Conservation (phyloP, 2,797 vertebrate genomes). For the Percopsis omiscomaycus region DNA sequence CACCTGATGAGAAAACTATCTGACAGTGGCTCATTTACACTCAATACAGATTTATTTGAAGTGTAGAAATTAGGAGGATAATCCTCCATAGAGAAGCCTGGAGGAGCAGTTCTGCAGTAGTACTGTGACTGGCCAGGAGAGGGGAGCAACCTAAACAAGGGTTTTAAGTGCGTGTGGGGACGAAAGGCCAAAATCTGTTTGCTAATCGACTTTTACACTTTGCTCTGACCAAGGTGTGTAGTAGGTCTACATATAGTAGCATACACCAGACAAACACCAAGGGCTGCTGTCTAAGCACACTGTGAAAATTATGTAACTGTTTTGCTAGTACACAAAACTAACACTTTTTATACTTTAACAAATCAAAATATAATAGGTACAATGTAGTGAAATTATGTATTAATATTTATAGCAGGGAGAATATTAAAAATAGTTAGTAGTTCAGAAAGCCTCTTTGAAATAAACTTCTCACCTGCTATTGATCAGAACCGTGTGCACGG, state of each 20-base stretch:
- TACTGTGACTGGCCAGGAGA: no score
- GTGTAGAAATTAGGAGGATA: no score
- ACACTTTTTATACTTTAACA: neutral
- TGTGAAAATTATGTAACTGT: no score
- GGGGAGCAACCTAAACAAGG: no score
- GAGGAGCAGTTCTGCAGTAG: no score
- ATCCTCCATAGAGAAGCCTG: no score
- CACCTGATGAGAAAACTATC: no score
- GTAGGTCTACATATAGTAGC: neutral
- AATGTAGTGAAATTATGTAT: neutral
- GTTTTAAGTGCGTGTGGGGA: slow-evolving; percentile 2
- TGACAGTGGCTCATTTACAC: no score
- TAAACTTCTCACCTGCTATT: slow-evolving; percentile 44
- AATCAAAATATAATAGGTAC: neutral
- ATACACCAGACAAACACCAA: neutral
- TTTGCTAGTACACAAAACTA: neutral
- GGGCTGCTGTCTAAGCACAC: no score
- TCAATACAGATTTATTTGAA: no score
- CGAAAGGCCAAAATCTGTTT: slow-evolving; percentile 7
- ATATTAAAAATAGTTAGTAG: no score
- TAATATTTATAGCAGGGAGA: neutral
- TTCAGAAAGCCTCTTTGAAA: slow-evolving; percentile 20
- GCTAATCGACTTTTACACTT: slow-evolving; percentile 17
- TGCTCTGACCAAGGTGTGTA: slow-evolving; percentile 1
- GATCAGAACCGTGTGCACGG: slow-evolving; percentile 40